Base-by-base conservation (phyloP, 2,888 invertebrate genomes). In the Dicyrtomina minuta region DNA sequence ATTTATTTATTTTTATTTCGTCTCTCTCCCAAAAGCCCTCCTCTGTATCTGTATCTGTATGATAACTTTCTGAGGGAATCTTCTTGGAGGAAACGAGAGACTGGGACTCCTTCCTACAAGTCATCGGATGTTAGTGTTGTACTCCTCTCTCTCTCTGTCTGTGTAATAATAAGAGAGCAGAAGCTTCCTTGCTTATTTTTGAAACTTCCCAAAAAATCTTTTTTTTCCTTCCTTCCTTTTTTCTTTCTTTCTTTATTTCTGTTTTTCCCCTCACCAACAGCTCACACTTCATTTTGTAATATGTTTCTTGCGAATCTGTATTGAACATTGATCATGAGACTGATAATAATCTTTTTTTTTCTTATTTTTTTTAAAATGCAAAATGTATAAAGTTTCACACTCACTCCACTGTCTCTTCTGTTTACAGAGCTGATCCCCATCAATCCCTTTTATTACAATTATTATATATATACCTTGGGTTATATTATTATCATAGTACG, bases 1-100 rank as follows among this genome's bases (percentile, higher is more conserved):
- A 64, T 64, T 64, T 64, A 64, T 64, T 64, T 64, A 64, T 64
- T 64, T 64, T 64, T 51, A 64, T 64, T 64, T 51, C 27, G 64
- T 64, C 51, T 64, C 26, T 64, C 51, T 64, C 26, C 49, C 44
- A 27, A n/a, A n/a, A 46, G 13, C 15, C 49, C 27, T 49, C 41
- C 26, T 44, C n/a, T 44, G n/a, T n/a, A 2, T 22, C 46, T 60
- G 8, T 20, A 13, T 26, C 33, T 27, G 33, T 33, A 33, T 33
- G 33, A 33, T 33, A 33, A 33, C 39, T 43, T 41, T 10, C 59
- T 43, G 5, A 43, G 33, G 33, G 33, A 3, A n/a, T n/a, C 8
- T 33, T 33, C 8, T 33, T 33, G 33, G 10, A 51, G n/a, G 41
- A 62, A n/a, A 15, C 26, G 24, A n/a, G n/a, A n/a, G n/a, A 62